Base-by-base conservation (phyloP, 2,888 invertebrate species). In the Eumerus sabulonum region DNA sequence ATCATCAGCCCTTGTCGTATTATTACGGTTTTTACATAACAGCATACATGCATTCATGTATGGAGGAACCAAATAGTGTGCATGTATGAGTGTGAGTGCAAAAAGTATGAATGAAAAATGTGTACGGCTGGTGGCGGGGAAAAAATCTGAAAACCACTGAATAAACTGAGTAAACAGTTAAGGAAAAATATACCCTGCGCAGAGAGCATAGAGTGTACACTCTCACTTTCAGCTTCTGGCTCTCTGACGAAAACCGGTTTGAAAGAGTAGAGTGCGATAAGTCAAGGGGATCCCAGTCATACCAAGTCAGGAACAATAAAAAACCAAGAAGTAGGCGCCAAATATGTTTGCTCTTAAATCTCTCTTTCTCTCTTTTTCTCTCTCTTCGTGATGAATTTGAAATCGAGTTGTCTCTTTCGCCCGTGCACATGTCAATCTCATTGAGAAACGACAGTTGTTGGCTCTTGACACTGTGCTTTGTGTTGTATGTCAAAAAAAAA, bases 81-180 rank as follows among this genome's bases (percentile, higher is more conserved):
- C n/a, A 48, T 59, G 60, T 54, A 40, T 50, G 59, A 40, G 71
- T 76, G 71, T 50, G 59, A 40, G 71, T 76, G 71, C 63, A 74
- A 79, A 79, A 79, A 79, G 79, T 79, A 79, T 79, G 79, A 79
- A 79, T 79, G 79, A 79, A 79, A 79, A 79, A 74, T 74, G 53
- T 73, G 68, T 74, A 66, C 59, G 44, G 19, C 50, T 38, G 66
- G 50, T 62, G 50, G 27, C 7, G 67, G 73, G 73, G 77, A 73
- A 77, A 72, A n/a, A n/a, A n/a, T n/a, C 67, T 12, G 50, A 50
- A 68, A 68, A 74, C 51, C 2, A 17, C 18, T 11, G 11, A 27
- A 50, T 27, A 27, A 27, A 7, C 27, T 27, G 27, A 27, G 27
- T 27, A 27, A 63, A 36, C 36, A 48, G 48, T 47, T 27, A 60